Evolutionary conservation across 2,797 vertebrate genomes (phyloP).

Genomic region (Microctenopoma steveboyesi): DNA sequence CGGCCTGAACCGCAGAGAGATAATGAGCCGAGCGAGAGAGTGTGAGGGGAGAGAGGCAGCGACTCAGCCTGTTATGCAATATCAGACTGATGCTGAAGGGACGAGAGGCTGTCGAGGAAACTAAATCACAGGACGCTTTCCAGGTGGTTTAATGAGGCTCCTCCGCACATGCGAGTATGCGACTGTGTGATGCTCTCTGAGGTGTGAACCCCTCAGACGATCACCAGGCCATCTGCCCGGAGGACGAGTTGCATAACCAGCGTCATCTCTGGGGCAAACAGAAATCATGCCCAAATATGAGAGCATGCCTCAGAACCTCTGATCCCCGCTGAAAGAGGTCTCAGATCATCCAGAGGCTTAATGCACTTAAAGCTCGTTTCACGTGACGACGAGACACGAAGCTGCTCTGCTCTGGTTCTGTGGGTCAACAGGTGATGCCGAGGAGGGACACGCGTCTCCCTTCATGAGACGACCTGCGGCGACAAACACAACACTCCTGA

Average conservation of each 20-base stretch:
- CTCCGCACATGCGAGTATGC: not conserved
- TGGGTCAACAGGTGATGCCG: constrained; percentile 71
- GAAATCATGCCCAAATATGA: not conserved
- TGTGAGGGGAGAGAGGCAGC: constrained; percentile 23
- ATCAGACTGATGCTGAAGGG: not conserved
- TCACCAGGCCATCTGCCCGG: constrained; percentile 41
- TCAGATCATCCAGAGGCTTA: constrained; percentile 68
- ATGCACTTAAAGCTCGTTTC: constrained; percentile 32
- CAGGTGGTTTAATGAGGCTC: no score
- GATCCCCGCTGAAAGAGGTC: constrained; percentile 62
- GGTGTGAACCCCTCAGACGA: constrained; percentile 9
- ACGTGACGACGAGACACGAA: constrained; percentile 55
- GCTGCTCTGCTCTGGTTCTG: constrained; percentile 74
- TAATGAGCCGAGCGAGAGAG: constrained; percentile 43
- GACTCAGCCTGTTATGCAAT: constrained; percentile 61
- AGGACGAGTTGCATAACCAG: constrained; percentile 49
- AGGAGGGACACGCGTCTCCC: constrained; percentile 13
- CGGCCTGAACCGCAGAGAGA: not conserved
- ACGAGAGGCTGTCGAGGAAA: constrained; percentile 21
- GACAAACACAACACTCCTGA: not conserved
- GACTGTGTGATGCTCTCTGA: constrained; percentile 10
- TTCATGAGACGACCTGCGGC: no score
- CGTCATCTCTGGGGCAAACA: constrained; percentile 34
- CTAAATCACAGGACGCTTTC: not conserved
- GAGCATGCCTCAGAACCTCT: constrained; percentile 41